Evolutionary conservation across 2,113 vertebrate genomes (phyloP).

Genomic region (Cyprinodon brontotheroides): DNA sequence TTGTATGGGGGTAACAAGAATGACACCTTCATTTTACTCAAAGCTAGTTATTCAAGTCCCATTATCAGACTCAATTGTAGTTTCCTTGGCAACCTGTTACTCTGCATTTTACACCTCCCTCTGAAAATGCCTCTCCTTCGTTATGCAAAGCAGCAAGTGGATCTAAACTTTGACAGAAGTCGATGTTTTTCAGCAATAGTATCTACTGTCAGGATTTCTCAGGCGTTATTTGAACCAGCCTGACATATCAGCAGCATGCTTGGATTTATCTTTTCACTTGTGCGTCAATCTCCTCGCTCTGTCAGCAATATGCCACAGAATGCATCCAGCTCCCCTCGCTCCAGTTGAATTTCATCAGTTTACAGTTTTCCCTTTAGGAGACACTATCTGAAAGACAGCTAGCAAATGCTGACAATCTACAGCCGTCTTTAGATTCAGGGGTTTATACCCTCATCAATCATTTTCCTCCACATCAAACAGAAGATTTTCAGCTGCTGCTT

Average conservation of each 20-base stretch:
- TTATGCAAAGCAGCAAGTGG: constrained; percentile 48
- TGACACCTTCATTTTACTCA: neutral
- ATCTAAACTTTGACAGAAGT: constrained; percentile 55
- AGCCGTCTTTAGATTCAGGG: constrained; percentile 60
- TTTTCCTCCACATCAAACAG: constrained; percentile 18
- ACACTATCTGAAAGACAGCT: constrained; percentile 59
- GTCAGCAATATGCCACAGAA: constrained; percentile 48
- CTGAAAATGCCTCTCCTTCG: constrained; percentile 34
- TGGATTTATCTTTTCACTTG: constrained; percentile 67
- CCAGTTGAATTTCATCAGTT: constrained; percentile 61
- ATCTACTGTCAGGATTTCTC: constrained; percentile 37
- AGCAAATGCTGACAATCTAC: constrained; percentile 56
- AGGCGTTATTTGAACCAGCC: constrained; percentile 42
- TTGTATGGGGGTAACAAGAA: neutral
- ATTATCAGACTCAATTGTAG: constrained; percentile 13
- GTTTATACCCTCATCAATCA: constrained; percentile 56
- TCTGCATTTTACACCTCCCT: constrained; percentile 7
- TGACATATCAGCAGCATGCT: constrained; percentile 60
- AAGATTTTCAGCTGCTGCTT: neutral
- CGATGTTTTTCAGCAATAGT: constrained; percentile 27
- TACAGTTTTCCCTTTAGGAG: constrained; percentile 61
- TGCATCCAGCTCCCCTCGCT: constrained; percentile 48
- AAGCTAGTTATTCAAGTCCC: neutral
- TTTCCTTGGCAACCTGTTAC: constrained; percentile 29
- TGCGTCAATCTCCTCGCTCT: constrained; percentile 59